A percentile compares a stretch with the other conserved stretches of the same genome.
These are phyloP conservation scores for Reticulitermes speratus DNA, from an alignment of 1,140 invertebrate species.

Conservation along the genomic window DNA sequence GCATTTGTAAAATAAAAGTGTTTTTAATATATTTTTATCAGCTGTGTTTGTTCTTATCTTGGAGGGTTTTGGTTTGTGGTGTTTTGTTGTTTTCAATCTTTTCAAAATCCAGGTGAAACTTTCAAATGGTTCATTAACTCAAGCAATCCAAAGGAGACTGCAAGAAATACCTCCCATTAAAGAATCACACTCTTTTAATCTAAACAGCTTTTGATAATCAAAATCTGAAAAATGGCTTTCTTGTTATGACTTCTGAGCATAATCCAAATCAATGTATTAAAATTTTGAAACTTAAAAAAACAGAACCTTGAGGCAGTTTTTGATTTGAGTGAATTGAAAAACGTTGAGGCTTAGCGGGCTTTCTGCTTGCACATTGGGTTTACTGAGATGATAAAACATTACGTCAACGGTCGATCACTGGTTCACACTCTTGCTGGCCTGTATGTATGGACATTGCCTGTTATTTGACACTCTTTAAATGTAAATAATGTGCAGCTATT, in stretches of 20 bases:
- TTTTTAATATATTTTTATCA: neutral
- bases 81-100: neutral
- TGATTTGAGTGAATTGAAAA: conserved; percentile 33
- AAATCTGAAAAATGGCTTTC: neutral
- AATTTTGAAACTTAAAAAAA: conserved; percentile 14
- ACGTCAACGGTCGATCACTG: neutral
- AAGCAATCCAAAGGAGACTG: neutral
- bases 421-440: neutral
- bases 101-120: neutral
- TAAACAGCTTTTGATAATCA: neutral
- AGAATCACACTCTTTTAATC: neutral
- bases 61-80: neutral
- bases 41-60: neutral
- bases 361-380: conserved; percentile 32
- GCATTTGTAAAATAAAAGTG: conserved; percentile 13
- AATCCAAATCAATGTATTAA: neutral
- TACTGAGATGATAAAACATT: conserved; percentile 20
- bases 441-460: conserved; percentile 4
- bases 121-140: neutral
- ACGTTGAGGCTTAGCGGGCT: conserved; percentile 34
- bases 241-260: neutral
- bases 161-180: neutral
- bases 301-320: neutral
- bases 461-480: conserved; percentile 1
- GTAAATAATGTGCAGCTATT: conserved; percentile 31